A percentile compares a stretch with the other conserved stretches of the same genome.
Conservation (phyloP, 2,888 invertebrate genomes). For the Phlogophora meticulosa region DNA sequence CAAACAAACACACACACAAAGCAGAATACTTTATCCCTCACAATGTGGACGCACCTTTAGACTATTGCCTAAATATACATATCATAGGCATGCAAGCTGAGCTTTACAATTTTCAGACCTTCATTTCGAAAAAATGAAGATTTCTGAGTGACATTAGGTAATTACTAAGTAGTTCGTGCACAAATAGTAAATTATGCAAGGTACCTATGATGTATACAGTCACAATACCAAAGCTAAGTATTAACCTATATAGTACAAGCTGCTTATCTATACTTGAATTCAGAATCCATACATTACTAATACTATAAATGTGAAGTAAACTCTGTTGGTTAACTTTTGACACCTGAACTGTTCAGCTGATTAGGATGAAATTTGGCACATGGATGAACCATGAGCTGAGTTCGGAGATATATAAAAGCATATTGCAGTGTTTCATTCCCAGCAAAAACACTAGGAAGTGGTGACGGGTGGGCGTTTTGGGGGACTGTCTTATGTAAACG, state of each 20-base stretch:
- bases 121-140: not conserved
- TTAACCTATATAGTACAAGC: not conserved
- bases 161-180: slow-evolving; percentile 8
- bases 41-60: not conserved
- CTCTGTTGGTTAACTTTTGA: too few relatives aligned
- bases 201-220: not conserved
- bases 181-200: not conserved
- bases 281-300: slow-evolving; percentile 6
- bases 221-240: slow-evolving; percentile 7
- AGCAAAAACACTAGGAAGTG: too few relatives aligned
- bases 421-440: too few relatives aligned
- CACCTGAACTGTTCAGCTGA: too few relatives aligned
- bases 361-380: too few relatives aligned
- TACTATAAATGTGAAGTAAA: too few relatives aligned
- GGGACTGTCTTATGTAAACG: too few relatives aligned
- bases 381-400: too few relatives aligned
- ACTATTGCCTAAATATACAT: slow-evolving; percentile 15
- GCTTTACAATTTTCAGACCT: not conserved
- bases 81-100: not conserved
- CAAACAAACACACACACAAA: not conserved
- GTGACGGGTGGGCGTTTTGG: too few relatives aligned
- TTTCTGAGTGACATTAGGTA: not conserved
- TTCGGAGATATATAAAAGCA: too few relatives aligned
- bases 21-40: slow-evolving; percentile 3
- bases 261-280: slow-evolving; percentile 16